These are phyloP conservation scores for Ceriagrion tenellum DNA, from an alignment of 2,888 invertebrate species.

Conservation along the genomic window DNA sequence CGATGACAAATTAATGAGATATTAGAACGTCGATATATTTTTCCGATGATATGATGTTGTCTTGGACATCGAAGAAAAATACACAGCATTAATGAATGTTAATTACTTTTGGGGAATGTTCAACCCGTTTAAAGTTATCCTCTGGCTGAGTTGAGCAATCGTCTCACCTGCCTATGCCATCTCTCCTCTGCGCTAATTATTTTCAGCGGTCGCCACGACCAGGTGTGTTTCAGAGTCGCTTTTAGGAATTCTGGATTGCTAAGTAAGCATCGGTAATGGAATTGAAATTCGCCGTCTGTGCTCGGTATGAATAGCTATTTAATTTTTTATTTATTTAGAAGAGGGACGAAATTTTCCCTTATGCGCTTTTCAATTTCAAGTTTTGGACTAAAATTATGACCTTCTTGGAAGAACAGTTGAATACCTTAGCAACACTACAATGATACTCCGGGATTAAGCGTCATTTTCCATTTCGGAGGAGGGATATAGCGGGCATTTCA, in stretches of 20 bases:
- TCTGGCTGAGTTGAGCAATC: background rate
- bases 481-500: no score
- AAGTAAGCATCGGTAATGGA: background rate
- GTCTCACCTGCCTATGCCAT: background rate
- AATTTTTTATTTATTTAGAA: no score
- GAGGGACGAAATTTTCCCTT: no score
- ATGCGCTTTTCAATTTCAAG: no score
- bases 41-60: background rate
- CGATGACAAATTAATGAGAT: background rate
- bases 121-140: background rate
- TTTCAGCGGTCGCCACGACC: background rate
- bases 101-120: background rate
- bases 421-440: no score
- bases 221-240: background rate
- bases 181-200: background rate
- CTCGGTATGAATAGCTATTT: no score
- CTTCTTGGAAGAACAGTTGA: no score
- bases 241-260: background rate
- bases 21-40: background rate
- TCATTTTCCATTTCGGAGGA: no score
- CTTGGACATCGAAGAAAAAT: background rate
- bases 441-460: no score
- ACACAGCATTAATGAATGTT: background rate
- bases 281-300: no score
- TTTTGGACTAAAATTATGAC: no score